Base-by-base conservation (phyloP, 2,888 invertebrate species). In the Neoaliturus tenellus region DNA sequence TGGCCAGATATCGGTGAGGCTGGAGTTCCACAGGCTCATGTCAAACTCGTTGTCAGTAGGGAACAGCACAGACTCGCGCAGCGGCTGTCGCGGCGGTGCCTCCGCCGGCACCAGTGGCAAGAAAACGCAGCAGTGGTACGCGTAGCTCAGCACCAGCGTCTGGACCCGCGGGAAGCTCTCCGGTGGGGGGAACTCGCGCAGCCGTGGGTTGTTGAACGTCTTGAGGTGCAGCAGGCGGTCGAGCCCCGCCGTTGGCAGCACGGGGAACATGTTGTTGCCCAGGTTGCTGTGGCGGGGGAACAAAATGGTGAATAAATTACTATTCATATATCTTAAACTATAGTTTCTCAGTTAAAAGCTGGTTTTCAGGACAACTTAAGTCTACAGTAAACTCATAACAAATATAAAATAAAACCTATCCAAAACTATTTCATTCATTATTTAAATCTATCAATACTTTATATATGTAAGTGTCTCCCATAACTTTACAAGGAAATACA, bases 111-210 rank as follows among this genome's bases (percentile, higher is more conserved):
- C 92, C 87, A 95, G 91, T 69, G 95, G 94, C 89, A 96, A 90
- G 91, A 97, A 98, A 86, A 97, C 95, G 91, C 98, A 98, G 91
- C 98, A 99, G 90, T 99, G 98, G 91, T 98, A 99, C 87, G 98
- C 98, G 91, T 98, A 98, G 0, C 98, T 96, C 51, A 98, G 91
- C 55, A 96, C 95, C 31, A 93, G 89, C 0, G 90, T 90, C 86
- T 92, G 95, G 86, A 98, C 96, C 44, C 95, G 92, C 0, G 98
- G 98, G 91, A 98, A 97, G 81, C 94, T 93, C 86, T 96, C 95
- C 0, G 98, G 96, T 0, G 95, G 93, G 39, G 98, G 98, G 90
- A 98, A 98, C 88, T 96, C 96, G 58, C 95, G 92, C 86, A 98
- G 92, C 87, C 95, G 93, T 0, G 96, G 96, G 92, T 98, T 98